phyloP scores from a whole-genome alignment of 1,140 invertebrate species.

The Magallana gigas region DNA sequence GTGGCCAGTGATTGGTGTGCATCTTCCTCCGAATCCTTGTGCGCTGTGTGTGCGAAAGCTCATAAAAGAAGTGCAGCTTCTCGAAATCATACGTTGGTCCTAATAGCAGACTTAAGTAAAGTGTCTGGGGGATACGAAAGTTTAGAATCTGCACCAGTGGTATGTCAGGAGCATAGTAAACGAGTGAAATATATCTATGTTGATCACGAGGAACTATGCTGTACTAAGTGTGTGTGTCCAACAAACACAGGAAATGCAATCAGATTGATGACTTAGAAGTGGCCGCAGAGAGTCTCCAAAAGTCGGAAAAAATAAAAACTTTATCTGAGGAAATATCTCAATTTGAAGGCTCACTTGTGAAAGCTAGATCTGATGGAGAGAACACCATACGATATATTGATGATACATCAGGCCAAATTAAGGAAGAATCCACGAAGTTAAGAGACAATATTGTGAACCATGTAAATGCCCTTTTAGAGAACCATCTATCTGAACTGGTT shows the following conservation, averaged over 20 bases:
- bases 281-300: not conserved
- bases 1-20: not conserved
- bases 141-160: not conserved
- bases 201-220: not conserved
- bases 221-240: conserved; percentile 3
- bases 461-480: not conserved
- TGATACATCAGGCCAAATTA: not conserved
- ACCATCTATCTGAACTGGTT: not conserved
- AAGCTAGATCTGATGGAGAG: not conserved
- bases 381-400: not conserved
- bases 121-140: not conserved
- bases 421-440: not conserved
- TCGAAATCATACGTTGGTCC: not conserved
- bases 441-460: not conserved
- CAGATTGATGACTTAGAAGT: not conserved
- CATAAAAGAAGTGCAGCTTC: not conserved
- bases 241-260: not conserved
- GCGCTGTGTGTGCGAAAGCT: not conserved
- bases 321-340: not conserved
- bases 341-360: not conserved
- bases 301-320: not conserved
- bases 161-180: not conserved
- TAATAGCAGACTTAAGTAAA: not conserved
- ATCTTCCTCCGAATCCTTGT: not conserved
- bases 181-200: not conserved